Evolutionary conservation across 1,140 invertebrate genomes (phyloP), one percentile per base, ranked within the genome.

Genomic region (Bombus soroeensis): DNA sequence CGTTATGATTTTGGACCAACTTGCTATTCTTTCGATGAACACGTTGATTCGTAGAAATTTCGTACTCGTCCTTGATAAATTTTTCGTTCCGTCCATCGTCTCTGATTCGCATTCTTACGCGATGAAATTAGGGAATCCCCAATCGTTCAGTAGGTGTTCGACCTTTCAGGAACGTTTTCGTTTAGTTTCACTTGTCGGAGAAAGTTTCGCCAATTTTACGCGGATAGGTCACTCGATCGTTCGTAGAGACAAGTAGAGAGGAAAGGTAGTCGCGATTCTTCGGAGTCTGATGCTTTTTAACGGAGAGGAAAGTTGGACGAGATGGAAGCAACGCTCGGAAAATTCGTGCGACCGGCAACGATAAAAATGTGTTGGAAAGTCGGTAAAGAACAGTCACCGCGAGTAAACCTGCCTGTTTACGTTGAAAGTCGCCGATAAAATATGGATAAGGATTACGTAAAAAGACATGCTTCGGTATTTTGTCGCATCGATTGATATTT

Each of bases 361-460:
- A 82, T 47, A 74, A 75, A 75, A 75, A 22, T 28, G 57, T 43
- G 70, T 62, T 22, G 80, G 47, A 53, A 53, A 53, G 47, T 53
- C 47, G 0, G 47, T 53, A 53, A 53, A 53, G 47, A 43, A 28
- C 32, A 43, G 68, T 53, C 37, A 47, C 34, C 64, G 66, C 64
- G 66, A 74, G 73, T 82, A n/a, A 82, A 75, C 18, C 32, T 12
- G 72, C 32, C 47, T 22, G 47, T 75, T 82, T 66, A 75, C 81
- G 22, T 41, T 43, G 81, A 64, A 75, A 75, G 37, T 62, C 15
- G 59, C 3, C 59, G 81, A 82, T 75, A 82, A 81, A 74, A 64
- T 81, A 81, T 81, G 80, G 32, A 64, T 64, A 74, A 75, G 15
- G 59, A 83, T 83, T 75, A 75, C 81, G 72, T 66, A 76, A 76